Evolutionary conservation across 30 jellyfish, hydroid and myxozoan genomes (phyloP), one percentile per base, ranked within the genome.

Genomic region (Turritopsis rubra): DNA sequence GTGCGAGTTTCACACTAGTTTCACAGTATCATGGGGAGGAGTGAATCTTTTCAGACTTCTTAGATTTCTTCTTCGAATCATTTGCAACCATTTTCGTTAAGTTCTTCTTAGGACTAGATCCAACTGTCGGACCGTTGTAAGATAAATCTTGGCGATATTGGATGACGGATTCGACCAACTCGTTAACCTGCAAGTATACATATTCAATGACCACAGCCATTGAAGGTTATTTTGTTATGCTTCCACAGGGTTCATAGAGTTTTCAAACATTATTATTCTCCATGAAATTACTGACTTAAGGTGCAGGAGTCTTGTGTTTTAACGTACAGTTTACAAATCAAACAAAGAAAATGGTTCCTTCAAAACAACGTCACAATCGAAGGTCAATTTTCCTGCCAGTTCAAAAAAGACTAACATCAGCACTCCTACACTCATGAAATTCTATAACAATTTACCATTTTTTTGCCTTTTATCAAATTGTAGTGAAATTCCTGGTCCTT

Each of bases 391-490:
- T 13, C 60, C 60, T 41, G 5, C 13, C 13, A 41, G 13, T 41
- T 3, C 9, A 41, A 41, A 41, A 5, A 13, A 41, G 60, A 41
- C 60, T 13, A 41, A 41, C 20, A 24, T 18, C 85, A 72, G 26
- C 8, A 21, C 16, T 73, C 8, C 53, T 20, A 41, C 31, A 3
- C 22, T n/a, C 25, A 53, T 8, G 23, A 41, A 25, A 3, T 20
- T 20, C 31, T 3, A 73, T 53, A 73, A 21, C 82, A 21, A 73
- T 20, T 75, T 75, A 89, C 96, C 96, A 84, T 89, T 53, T 81
- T 89, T 81, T 89, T 89, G 52, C 93, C 96, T 54, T 84, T 79
- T 75, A 89, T 89, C 20, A 89, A 65, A 52, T 75, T 73, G 21
- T 75, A 20, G 13, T 72, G 31, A 52, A 89, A 65, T 19, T 89